A percentile compares a stretch with the other conserved stretches of the same genome.
phyloP scores from a whole-genome alignment of 1,140 invertebrate genomes.

The Penaeus chinensis region DNA sequence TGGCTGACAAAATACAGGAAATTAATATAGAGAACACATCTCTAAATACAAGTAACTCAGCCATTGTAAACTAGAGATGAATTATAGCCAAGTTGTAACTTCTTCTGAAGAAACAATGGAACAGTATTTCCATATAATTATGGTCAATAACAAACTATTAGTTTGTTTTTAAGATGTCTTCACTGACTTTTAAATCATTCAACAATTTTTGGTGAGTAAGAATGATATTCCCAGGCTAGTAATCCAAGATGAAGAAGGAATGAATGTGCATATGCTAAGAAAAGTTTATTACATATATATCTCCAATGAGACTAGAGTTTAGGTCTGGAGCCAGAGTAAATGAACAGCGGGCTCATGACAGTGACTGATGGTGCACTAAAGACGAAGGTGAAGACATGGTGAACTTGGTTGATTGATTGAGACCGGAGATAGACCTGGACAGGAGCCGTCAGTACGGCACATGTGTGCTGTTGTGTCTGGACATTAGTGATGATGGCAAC shows the following conservation, averaged over 20 bases:
- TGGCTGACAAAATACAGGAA: constrained; percentile 16
- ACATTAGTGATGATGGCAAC: not conserved
- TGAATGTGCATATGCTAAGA: constrained; percentile 1
- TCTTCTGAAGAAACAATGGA: too few species aligned
- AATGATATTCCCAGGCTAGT: too few species aligned
- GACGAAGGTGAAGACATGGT: constrained; percentile 21
- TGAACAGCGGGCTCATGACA: not conserved
- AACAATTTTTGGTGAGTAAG: too few species aligned
- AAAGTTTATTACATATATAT: too few species aligned
- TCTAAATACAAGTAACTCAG: too few species aligned
- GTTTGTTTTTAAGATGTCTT: too few species aligned
- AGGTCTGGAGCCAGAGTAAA: not conserved
- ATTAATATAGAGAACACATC: constrained; percentile 1
- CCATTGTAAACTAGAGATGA: too few species aligned
- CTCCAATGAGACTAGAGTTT: too few species aligned
- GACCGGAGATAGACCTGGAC: constrained; percentile 1
- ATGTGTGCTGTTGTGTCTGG: not conserved
- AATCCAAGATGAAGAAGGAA: not conserved
- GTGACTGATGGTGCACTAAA: constrained; percentile 6
- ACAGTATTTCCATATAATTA: too few species aligned
- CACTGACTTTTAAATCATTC: too few species aligned
- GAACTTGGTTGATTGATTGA: constrained; percentile 12
- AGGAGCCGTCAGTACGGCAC: not conserved
- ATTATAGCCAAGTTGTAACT: too few species aligned
- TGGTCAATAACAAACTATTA: too few species aligned